A percentile compares a stretch with the other conserved stretches of the same genome.
These are phyloP conservation scores for Phylloscopus trochilus DNA, from an alignment of 2,113 vertebrate species.

Conservation along the genomic window DNA sequence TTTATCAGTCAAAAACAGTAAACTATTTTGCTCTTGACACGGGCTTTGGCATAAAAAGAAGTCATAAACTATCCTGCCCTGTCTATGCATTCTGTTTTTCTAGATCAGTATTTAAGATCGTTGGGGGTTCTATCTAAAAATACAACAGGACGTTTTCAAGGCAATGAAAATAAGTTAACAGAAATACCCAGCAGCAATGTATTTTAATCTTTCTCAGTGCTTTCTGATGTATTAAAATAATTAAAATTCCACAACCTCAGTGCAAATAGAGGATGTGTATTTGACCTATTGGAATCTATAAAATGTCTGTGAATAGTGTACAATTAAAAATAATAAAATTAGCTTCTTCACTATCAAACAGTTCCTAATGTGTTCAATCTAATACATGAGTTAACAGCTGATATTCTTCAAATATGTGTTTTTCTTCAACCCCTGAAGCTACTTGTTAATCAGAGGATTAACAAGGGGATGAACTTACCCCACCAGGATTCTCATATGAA, in stretches of 20 bases:
- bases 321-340: background rate
- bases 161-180: background rate
- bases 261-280: background rate
- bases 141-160: background rate
- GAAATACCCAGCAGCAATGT: background rate
- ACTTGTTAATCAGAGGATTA: background rate
- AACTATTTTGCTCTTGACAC: background rate
- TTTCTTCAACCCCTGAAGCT: background rate
- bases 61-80: background rate
- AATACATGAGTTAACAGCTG: background rate
- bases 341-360: fast-evolving
- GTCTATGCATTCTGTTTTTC: background rate
- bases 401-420: background rate
- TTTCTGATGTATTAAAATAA: background rate
- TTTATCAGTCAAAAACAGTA: background rate
- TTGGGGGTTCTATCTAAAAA: background rate
- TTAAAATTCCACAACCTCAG: background rate
- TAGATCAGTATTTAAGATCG: background rate
- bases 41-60: background rate
- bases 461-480: background rate
- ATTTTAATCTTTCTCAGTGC: background rate
- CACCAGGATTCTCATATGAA: background rate
- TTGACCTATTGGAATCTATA: background rate
- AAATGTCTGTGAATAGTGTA: background rate
- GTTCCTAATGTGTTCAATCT: background rate